A percentile compares a stretch with the other conserved stretches of the same genome.
phyloP scores from a whole-genome alignment of 2,888 invertebrate genomes.

The Scrobipalpa costella region DNA sequence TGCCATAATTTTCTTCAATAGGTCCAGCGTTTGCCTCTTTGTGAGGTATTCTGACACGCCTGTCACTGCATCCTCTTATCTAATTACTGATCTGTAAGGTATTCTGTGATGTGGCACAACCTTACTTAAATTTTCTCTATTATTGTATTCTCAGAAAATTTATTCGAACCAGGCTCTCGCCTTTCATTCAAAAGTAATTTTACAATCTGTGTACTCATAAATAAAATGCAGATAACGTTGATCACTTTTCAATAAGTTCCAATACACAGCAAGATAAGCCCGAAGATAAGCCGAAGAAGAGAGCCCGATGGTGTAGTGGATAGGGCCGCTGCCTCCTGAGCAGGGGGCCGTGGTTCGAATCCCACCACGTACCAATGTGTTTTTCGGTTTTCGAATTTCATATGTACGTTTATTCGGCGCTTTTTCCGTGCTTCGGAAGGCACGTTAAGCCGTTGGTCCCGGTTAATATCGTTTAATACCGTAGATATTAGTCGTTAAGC shows the following conservation, averaged over 20 bases:
- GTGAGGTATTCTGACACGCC: slow-evolving; percentile 27
- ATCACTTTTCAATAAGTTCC: slow-evolving; percentile 1
- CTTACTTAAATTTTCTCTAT: neutral
- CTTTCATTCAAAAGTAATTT: neutral
- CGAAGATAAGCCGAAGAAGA: too few relatives aligned
- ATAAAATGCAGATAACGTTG: neutral
- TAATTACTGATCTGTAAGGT: slow-evolving; percentile 23
- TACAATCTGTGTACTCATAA: neutral
- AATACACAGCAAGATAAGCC: slow-evolving; percentile 11
- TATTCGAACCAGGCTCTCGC: neutral
- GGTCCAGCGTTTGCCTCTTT: slow-evolving; percentile 16
- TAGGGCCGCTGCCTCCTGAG: too few relatives aligned
- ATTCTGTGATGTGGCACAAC: slow-evolving; percentile 12
- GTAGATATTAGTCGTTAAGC: too few relatives aligned
- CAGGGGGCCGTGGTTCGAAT: too few relatives aligned
- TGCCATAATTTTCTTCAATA: slow-evolving; percentile 26
- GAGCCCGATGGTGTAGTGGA: too few relatives aligned
- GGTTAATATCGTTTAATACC: too few relatives aligned
- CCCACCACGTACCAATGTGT: too few relatives aligned
- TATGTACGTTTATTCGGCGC: too few relatives aligned
- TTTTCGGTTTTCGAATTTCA: too few relatives aligned
- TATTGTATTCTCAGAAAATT: slow-evolving; percentile 1
- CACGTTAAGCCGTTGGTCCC: too few relatives aligned
- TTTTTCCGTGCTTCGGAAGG: too few relatives aligned
- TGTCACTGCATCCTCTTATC: slow-evolving; percentile 30